A percentile compares a stretch with the other conserved stretches of the same genome.
These are phyloP conservation scores for Chloroceryle amazona DNA, from an alignment of 2,797 vertebrate species.

Conservation along the genomic window DNA sequence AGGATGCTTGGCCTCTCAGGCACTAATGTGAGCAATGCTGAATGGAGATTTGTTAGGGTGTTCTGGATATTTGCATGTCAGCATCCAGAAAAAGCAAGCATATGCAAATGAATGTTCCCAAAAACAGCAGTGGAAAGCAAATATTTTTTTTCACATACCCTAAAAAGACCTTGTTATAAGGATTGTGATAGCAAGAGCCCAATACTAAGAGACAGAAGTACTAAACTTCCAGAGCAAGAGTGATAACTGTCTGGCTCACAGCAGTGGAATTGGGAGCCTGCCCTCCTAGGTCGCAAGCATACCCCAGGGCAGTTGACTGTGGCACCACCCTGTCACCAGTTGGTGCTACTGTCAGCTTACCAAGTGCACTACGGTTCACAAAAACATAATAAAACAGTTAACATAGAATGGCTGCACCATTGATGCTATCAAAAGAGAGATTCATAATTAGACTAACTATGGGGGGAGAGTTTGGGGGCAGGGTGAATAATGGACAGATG, in stretches of 20 bases:
- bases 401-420: neutral
- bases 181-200: neutral
- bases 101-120: conserved; percentile 57
- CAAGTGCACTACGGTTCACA: neutral
- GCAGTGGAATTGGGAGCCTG: neutral
- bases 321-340: neutral
- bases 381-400: neutral
- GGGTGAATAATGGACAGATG: neutral
- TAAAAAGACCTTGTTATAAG: conserved; percentile 27
- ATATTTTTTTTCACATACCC: neutral
- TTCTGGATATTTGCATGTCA: conserved; percentile 17
- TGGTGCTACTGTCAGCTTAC: neutral
- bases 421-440: neutral
- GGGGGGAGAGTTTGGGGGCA: neutral
- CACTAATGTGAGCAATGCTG: neutral
- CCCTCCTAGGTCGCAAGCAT: fast-evolving
- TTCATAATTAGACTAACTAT: neutral
- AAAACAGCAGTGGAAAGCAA: conserved; percentile 50
- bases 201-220: neutral
- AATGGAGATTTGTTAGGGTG: conserved; percentile 35
- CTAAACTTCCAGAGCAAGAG: neutral
- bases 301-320: neutral
- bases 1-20: neutral
- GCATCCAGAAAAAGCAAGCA: conserved; percentile 56
- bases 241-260: neutral